These are phyloP conservation scores for Parnassius mnemosyne DNA, from an alignment of 2,888 invertebrate genomes.

Conservation along the genomic window DNA sequence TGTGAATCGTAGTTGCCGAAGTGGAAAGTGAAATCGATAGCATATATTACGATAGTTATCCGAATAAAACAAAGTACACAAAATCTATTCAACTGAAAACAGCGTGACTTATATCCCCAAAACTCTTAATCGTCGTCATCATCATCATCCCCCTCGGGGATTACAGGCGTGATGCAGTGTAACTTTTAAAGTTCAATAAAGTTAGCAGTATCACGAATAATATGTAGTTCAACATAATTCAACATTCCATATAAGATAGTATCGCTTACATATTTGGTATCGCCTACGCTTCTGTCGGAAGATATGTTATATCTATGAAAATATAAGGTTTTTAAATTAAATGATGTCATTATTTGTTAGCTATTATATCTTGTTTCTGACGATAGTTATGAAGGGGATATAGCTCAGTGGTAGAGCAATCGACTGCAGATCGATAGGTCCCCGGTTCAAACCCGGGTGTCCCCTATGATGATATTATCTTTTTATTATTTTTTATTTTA, in stretches of 20 bases:
- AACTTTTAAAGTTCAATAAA: too few species aligned
- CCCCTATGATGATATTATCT: conserved; percentile 41
- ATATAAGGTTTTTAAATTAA: not conserved
- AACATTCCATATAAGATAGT: conserved; percentile 12
- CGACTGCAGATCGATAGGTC: conserved; percentile 79
- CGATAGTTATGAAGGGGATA: conserved; percentile 23
- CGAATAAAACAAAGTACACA: too few species aligned
- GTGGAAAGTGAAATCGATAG: too few species aligned
- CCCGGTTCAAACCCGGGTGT: conserved; percentile 77
- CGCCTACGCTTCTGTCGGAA: conserved; percentile 3
- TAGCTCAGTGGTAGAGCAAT: conserved; percentile 67
- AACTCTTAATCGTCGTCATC: too few species aligned
- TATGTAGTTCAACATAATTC: not conserved
- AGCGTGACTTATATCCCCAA: too few species aligned
- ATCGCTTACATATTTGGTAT: not conserved
- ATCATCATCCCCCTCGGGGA: too few species aligned
- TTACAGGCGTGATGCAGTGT: too few species aligned
- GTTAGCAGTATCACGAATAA: too few species aligned
- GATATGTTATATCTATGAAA: conserved; percentile 1
- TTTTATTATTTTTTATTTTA: not conserved
- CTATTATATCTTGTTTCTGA: conserved; percentile 1
- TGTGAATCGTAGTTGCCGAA: too few species aligned
- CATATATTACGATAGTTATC: too few species aligned
- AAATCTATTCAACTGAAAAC: too few species aligned
- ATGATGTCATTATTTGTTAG: not conserved